These are phyloP conservation scores for Listronotus oregonensis DNA, from an alignment of 1,140 invertebrate species.

Conservation along the genomic window DNA sequence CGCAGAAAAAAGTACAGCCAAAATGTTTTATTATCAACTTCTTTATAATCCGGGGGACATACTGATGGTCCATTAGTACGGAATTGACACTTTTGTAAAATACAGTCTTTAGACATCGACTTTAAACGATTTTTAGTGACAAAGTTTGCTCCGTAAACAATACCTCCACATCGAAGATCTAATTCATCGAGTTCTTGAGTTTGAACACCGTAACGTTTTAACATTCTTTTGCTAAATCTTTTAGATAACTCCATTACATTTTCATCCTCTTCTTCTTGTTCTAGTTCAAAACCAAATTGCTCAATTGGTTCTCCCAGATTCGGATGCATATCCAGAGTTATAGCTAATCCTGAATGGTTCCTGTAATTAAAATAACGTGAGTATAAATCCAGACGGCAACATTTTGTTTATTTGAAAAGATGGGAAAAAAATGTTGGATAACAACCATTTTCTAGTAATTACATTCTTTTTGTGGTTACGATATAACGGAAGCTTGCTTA, in stretches of 20 bases:
- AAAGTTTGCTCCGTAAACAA: constrained; percentile 65
- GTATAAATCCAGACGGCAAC: too few species aligned
- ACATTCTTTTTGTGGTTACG: too few species aligned
- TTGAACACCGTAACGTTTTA: constrained; percentile 68
- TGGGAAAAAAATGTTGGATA: too few species aligned
- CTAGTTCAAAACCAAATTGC: constrained; percentile 72
- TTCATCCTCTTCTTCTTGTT: constrained; percentile 67
- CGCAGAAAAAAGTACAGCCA: constrained; percentile 78
- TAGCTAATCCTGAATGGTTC: constrained; percentile 26
- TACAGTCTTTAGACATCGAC: constrained; percentile 59
- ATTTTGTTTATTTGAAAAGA: too few species aligned
- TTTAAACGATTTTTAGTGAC: constrained; percentile 60
- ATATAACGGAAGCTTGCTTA: too few species aligned
- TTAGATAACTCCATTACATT: constrained; percentile 70
- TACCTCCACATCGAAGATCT: constrained; percentile 72
- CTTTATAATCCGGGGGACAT: constrained; percentile 74
- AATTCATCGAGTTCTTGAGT: constrained; percentile 70
- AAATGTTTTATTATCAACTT: constrained; percentile 74
- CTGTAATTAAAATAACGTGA: constrained; percentile 3
- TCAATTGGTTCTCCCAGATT: constrained; percentile 71
- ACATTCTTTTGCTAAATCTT: constrained; percentile 66
- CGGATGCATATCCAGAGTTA: constrained; percentile 68
- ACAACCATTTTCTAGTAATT: too few species aligned
- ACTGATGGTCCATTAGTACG: constrained; percentile 70
- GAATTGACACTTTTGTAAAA: constrained; percentile 73